Base-by-base conservation (phyloP, 2,797 vertebrate species). In the Pantherophis alleghaniensis region DNA sequence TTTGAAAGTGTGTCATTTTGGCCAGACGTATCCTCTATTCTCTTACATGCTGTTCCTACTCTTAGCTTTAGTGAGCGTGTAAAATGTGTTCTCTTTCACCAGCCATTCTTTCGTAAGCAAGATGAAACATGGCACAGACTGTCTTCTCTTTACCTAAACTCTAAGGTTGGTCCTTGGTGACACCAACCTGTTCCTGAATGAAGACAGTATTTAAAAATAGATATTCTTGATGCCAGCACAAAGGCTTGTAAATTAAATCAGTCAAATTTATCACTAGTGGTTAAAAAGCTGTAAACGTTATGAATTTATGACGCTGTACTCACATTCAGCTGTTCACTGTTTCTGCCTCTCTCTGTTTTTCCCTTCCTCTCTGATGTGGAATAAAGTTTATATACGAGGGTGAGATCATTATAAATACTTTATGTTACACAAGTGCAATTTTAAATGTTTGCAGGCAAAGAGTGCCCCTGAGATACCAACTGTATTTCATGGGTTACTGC, bases 381-480 rank as follows among this genome's bases (percentile, higher is more conserved):
- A 96, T 96, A 96, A 96, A 97, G 97, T 96, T 97, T 97, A 96
- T 97, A 96, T 96, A 95, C 96, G 97, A 96, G 96, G 95, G 96
- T 97, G 96, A 98, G 97, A 96, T 97, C 95, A 95, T 97, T 96
- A 96, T 97, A 97, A 97, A 97, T 97, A 96, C 97, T 97, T 97
- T 96, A 97, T 97, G 96, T 90, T 94, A 95, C 97, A 94, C 94
- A 96, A 98, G 96, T 95, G 95, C 91, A 96, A 94, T 97, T 97
- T 97, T 96, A 97, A 97, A 96, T 95, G 97, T 97, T 97, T 97
- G 95, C 95, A 95, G 96, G 96, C 94, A 91, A 93, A 92, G 95
- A 97, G 94, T 96, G 91, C 96, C 97, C 96, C 89, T 86, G 96
- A 97, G 97, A 95, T 95, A 95, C 90, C 90, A 90, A 90, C 95